Conservation (phyloP, 2,113 vertebrate genomes). For the Ochotona curzoniae region DNA sequence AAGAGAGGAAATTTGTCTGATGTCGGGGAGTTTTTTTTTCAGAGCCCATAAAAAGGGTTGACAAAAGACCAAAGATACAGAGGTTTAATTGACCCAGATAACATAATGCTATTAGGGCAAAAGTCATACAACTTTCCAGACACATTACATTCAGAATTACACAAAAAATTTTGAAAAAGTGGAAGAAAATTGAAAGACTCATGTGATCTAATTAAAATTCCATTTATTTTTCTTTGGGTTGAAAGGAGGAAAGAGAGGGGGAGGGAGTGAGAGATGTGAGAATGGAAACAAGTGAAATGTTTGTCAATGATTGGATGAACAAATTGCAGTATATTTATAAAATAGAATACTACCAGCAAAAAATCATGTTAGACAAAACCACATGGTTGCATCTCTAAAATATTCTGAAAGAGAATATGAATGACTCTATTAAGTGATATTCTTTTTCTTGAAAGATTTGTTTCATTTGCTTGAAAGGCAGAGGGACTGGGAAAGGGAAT, state of each 20-base stretch:
- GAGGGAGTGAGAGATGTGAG: too few species aligned
- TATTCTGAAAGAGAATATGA: not conserved
- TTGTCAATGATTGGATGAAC: not conserved
- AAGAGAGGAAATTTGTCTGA: not conserved
- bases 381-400: not conserved
- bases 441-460: too few species aligned
- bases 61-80: not conserved
- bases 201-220: not conserved
- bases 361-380: not conserved
- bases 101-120: fast-evolving
- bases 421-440: not conserved
- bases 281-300: not conserved
- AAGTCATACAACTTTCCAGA: not conserved
- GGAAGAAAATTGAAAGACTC: not conserved
- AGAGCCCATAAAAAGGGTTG: not conserved
- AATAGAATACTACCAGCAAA: not conserved
- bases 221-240: too few species aligned
- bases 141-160: not conserved
- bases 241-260: too few species aligned
- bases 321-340: not conserved
- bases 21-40: not conserved
- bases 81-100: not conserved
- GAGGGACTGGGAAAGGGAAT: too few species aligned
- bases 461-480: too few species aligned
- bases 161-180: not conserved